These are phyloP conservation scores for Drosophila buzzatii DNA, from an alignment of 2,888 invertebrate species.

Conservation along the genomic window DNA sequence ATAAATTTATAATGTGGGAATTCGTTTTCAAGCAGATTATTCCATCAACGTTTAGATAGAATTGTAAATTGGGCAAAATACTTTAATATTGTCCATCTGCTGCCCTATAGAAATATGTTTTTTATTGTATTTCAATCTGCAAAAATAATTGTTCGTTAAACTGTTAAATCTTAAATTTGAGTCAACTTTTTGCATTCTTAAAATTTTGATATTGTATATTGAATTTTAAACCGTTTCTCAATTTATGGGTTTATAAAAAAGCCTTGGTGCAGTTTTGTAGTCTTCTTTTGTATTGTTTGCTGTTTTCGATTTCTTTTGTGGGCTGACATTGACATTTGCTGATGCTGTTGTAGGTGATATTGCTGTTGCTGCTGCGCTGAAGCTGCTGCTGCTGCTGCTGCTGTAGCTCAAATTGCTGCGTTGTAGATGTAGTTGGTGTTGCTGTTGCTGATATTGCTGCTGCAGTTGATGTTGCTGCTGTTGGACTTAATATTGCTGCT, in stretches of 20 bases:
- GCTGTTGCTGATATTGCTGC: background rate
- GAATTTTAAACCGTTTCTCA: slow-evolving; percentile 10
- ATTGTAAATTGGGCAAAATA: background rate
- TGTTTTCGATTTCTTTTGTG: slow-evolving; percentile 56
- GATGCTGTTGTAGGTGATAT: slow-evolving; percentile 45
- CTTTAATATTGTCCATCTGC: background rate
- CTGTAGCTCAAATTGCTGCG: background rate
- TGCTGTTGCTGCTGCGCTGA: slow-evolving; percentile 13
- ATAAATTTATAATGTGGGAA: no score
- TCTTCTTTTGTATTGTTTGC: slow-evolving; percentile 30
- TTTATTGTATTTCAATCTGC: background rate
- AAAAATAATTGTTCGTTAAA: background rate
- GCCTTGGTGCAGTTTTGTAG: slow-evolving; percentile 48
- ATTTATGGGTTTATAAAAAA: slow-evolving; percentile 18
- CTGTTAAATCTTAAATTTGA: background rate
- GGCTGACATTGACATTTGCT: slow-evolving; percentile 82
- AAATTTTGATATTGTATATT: slow-evolving; percentile 20
- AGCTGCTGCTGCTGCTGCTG: background rate
- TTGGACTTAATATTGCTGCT: background rate
- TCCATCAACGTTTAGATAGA: background rate
- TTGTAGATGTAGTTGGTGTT: background rate
- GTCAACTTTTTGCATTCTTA: background rate
- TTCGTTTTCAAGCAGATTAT: no score
- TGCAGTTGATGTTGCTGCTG: background rate
- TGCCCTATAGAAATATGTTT: background rate